phyloP scores from a whole-genome alignment of 35 echinoderm and acorn worm genomes.

The Amphiura filiformis region DNA sequence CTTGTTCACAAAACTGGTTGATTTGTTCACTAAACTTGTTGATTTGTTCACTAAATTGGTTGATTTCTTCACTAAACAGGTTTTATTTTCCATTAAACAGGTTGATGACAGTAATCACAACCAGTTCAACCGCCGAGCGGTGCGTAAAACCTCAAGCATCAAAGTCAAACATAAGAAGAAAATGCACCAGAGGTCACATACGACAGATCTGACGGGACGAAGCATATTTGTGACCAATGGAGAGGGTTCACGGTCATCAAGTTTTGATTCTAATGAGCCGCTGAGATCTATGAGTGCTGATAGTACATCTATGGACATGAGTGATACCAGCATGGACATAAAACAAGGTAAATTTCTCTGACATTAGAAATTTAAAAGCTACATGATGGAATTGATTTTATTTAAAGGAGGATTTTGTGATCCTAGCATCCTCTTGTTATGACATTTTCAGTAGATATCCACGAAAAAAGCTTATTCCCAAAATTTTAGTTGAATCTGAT shows the following conservation, averaged over 20 bases:
- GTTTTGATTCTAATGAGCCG: neutral
- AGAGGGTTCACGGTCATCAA: neutral
- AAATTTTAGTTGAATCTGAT: no score
- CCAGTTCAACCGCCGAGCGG: neutral
- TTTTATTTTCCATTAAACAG: neutral
- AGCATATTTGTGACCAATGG: neutral
- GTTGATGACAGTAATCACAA: neutral
- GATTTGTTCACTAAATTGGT: no score
- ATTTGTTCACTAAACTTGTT: no score
- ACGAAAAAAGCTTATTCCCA: no score
- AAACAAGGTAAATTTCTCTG: constrained; percentile 2
- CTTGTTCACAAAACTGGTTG: no score
- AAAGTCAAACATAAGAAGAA: neutral
- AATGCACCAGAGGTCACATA: neutral
- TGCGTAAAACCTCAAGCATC: neutral
- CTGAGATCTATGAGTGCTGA: neutral
- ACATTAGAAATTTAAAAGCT: no score
- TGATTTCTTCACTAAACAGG: no score
- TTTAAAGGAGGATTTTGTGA: no score
- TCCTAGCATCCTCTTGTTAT: no score
- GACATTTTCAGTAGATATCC: no score
- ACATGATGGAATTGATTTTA: no score
- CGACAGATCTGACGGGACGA: neutral
- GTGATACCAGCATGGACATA: neutral
- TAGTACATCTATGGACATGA: neutral